A percentile compares a stretch with the other conserved stretches of the same genome.
Evolutionary conservation across 2,888 invertebrate genomes (phyloP).

Genomic region (Sinotaia quadrata): DNA sequence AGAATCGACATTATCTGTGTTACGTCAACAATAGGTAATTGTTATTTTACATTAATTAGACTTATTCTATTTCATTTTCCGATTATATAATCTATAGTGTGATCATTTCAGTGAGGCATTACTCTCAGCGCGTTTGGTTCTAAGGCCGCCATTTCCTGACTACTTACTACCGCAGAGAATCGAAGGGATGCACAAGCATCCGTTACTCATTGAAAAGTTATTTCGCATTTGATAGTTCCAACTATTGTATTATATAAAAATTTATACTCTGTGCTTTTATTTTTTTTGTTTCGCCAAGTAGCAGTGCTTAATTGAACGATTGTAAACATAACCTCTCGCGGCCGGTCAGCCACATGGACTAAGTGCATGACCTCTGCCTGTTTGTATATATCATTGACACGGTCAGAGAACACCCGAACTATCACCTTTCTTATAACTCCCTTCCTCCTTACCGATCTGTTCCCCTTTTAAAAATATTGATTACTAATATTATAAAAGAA

Average conservation of each 20-base stretch:
- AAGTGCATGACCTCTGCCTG: conserved; percentile 64
- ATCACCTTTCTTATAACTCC: background rate
- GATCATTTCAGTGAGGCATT: conserved; percentile 9
- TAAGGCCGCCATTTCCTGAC: conserved; percentile 30
- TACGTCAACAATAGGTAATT: conserved; percentile 6
- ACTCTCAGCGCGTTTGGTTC: conserved; percentile 12
- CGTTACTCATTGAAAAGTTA: too few species aligned
- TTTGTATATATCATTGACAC: conserved; percentile 61
- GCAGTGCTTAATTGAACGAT: too few species aligned
- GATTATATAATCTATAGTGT: background rate
- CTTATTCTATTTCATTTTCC: background rate
- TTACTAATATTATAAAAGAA: too few species aligned
- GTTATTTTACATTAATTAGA: background rate
- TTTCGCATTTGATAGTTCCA: too few species aligned
- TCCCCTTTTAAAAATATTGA: too few species aligned
- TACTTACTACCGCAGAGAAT: conserved; percentile 21
- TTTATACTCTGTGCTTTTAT: too few species aligned
- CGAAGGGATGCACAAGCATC: too few species aligned
- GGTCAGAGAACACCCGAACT: conserved; percentile 42
- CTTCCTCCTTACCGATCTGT: background rate
- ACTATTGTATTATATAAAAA: too few species aligned
- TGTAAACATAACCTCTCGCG: conserved; percentile 54
- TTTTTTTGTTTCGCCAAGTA: too few species aligned
- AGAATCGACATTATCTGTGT: conserved; percentile 12
- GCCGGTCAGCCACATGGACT: conserved; percentile 51